Evolutionary conservation across 1,140 invertebrate genomes (phyloP), one percentile per base, ranked within the genome.

Genomic region (Leptinotarsa lineolata): DNA sequence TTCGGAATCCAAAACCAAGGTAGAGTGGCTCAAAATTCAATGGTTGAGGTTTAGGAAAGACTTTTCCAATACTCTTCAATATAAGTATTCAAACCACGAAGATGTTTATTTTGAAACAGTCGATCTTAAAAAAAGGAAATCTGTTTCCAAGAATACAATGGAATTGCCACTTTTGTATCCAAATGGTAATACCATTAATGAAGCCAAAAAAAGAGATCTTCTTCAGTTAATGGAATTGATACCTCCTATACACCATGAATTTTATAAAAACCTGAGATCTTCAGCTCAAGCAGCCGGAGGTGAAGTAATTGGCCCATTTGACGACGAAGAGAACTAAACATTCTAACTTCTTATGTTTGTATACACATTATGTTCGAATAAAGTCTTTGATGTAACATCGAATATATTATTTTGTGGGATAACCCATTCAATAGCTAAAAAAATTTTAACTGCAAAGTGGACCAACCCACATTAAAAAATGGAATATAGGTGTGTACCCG

Each of bases 1-100:
- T 16, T 54, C 30, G 46, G 13, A 21, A 15, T 22, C 15, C 16
- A 66, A 70, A 72, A 48, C 21, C 4, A 65, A 68, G 24, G 54
- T 73, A 18, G 61, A 71, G 13, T 71, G 74, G 72, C 61, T 77
- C n/a, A 68, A 75, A 73, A 73, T 77, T 30, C 68, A 75, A 65
- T 72, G 70, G 70, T 45, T 76, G 24, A 18, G 58, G 60, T 76
- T 67, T 68, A 30, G 70, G 6, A 76, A 72, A 67, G 11, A 39
- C 16, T 13, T 39, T 54, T 58, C 44, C 12, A 59, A 61, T 66
- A 39, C 20, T 18, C 70, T 76, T 21, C 63, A 71, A 44, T 74
- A 68, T 39, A 76, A 72, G 60, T 67, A 54, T 59, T 59, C 12
- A 22, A 70, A 54, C 30, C 46, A 70, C 16, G 15, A 39, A 48